phyloP scores from a whole-genome alignment of 2,888 invertebrate genomes.

The Marasmarcha lunaedactyla region DNA sequence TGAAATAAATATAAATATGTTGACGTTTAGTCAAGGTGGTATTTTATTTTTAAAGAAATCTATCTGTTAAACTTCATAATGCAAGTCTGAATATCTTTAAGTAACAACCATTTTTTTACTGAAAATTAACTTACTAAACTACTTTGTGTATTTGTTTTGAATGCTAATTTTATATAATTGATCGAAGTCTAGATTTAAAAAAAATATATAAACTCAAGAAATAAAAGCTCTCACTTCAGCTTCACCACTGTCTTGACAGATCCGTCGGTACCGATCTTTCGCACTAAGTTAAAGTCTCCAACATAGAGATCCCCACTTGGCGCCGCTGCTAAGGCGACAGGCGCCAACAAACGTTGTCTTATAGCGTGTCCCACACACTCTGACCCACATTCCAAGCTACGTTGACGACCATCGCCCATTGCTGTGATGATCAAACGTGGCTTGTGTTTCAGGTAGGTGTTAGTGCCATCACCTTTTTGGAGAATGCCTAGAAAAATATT shows the following conservation, averaged over 20 bases:
- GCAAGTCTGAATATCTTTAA: too few relatives aligned
- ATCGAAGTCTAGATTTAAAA: too few relatives aligned
- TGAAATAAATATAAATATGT: constrained; percentile 3
- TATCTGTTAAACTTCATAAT: too few relatives aligned
- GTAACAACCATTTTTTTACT: too few relatives aligned
- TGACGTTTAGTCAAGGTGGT: too few relatives aligned
- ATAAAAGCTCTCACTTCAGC: constrained; percentile 82
- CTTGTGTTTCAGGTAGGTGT: constrained; percentile 93
- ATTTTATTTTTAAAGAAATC: too few relatives aligned
- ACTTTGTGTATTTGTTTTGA: background rate
- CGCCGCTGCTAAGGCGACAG: constrained; percentile 91
- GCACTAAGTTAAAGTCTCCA: constrained; percentile 94
- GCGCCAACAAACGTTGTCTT: constrained; percentile 87
- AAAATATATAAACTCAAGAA: background rate
- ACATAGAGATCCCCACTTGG: constrained; percentile 95
- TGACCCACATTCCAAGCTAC: constrained; percentile 82
- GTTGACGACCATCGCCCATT: constrained; percentile 92
- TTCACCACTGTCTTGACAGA: constrained; percentile 83
- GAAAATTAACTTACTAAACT: too few relatives aligned
- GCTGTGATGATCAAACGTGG: constrained; percentile 91
- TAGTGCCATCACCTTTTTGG: constrained; percentile 97
- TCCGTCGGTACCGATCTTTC: constrained; percentile 88
- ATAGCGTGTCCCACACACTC: constrained; percentile 79
- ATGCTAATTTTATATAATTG: background rate
- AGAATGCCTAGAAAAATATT: constrained; percentile 81